Evolutionary conservation across 2,113 vertebrate species (phyloP).

Genomic region (Amia ocellicauda): DNA sequence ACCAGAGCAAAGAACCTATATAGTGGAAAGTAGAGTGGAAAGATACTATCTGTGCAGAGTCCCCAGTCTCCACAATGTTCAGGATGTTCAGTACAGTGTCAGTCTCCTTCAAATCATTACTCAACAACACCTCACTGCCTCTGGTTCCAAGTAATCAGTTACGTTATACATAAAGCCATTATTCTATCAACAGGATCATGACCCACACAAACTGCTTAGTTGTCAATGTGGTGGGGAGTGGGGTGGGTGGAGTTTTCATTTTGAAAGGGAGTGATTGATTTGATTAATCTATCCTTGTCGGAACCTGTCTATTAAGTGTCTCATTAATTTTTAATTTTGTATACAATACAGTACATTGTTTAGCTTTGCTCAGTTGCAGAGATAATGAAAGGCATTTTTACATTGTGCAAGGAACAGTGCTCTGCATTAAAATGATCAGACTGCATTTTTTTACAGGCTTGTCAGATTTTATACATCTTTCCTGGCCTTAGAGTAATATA

Average conservation of each 20-base stretch:
- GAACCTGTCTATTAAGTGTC: background rate
- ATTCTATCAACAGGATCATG: background rate
- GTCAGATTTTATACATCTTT: too few relatives aligned
- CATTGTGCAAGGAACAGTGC: too few relatives aligned
- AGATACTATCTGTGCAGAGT: too few relatives aligned
- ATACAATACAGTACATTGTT: background rate
- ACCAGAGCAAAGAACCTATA: too few relatives aligned
- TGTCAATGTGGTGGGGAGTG: background rate
- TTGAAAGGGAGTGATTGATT: background rate
- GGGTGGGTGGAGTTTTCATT: too few relatives aligned
- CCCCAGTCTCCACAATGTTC: too few relatives aligned
- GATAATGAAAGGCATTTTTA: background rate
- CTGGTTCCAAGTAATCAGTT: slow-evolving; percentile 22
- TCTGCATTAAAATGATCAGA: too few relatives aligned
- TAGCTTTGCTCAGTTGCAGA: background rate
- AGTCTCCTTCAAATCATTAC: too few relatives aligned
- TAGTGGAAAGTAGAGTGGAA: too few relatives aligned
- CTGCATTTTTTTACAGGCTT: too few relatives aligned
- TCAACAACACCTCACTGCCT: background rate
- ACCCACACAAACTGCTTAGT: background rate
- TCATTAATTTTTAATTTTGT: background rate
- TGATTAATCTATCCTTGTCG: background rate
- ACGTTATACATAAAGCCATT: slow-evolving; percentile 29
- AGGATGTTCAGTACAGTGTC: too few relatives aligned
- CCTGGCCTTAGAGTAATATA: too few relatives aligned